Conservation (phyloP, 1,140 invertebrate genomes). For the Gyrodactylus salaris region DNA sequence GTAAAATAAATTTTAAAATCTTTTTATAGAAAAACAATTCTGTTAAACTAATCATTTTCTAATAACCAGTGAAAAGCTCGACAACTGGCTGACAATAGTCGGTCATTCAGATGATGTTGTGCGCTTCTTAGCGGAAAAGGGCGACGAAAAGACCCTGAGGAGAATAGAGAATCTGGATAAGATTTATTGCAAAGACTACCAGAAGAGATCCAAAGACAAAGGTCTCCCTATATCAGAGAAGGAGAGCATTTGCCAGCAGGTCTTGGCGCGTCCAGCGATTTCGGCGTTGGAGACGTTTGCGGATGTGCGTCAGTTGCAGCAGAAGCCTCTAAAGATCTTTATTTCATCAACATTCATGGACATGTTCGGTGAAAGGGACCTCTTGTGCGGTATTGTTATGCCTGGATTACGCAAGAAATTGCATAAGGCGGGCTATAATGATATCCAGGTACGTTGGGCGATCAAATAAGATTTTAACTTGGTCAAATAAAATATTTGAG, state of each 20-base stretch:
- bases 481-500: too few species aligned
- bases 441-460: too few species aligned
- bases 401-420: background rate
- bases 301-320: background rate
- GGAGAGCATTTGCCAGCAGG: background rate
- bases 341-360: background rate
- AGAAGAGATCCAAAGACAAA: background rate
- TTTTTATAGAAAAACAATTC: background rate
- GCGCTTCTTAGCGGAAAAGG: background rate
- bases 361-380: background rate
- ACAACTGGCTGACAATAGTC: background rate
- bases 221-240: background rate
- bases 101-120: background rate
- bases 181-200: background rate
- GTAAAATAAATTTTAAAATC: background rate
- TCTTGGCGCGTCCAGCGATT: background rate
- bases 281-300: background rate
- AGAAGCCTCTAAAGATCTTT: background rate
- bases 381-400: background rate
- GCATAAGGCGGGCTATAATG: too few species aligned
- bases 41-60: background rate
- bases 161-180: background rate
- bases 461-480: too few species aligned
- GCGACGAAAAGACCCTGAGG: background rate
- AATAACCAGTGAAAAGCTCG: background rate